Conservation (phyloP, 1,140 invertebrate genomes). For the Scaptomyza pallida region DNA sequence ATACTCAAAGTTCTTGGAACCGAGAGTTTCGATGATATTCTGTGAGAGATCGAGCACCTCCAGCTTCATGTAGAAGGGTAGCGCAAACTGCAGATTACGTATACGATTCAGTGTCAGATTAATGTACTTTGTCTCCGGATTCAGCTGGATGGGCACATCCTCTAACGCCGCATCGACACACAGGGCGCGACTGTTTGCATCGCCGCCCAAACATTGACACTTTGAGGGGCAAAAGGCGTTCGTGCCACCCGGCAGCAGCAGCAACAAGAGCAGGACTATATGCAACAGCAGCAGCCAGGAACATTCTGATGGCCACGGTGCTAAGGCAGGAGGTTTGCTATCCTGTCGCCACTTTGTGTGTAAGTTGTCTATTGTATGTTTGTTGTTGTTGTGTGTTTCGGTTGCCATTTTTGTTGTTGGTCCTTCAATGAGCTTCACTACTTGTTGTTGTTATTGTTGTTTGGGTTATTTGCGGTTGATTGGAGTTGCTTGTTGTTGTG, state of each 20-base stretch:
- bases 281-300: constrained; percentile 11
- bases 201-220: constrained; percentile 88
- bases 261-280: constrained; percentile 31
- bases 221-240: constrained; percentile 90
- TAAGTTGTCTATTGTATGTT: constrained; percentile 25
- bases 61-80: constrained; percentile 91
- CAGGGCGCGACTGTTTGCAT: constrained; percentile 89
- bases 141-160: constrained; percentile 93
- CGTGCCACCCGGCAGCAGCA: constrained; percentile 63
- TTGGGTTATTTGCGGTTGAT: constrained; percentile 38
- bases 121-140: constrained; percentile 91
- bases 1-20: constrained; percentile 91
- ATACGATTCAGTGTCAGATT: constrained; percentile 91
- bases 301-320: constrained; percentile 11
- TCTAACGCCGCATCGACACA: constrained; percentile 91
- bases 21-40: constrained; percentile 91
- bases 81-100: constrained; percentile 88
- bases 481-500: constrained; percentile 13
- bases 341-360: constrained; percentile 47
- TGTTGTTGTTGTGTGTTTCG: constrained; percentile 9
- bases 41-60: constrained; percentile 91
- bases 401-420: constrained; percentile 44
- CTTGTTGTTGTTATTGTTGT: constrained; percentile 16
- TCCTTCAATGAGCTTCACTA: constrained; percentile 9
- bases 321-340: constrained; percentile 11